Percentiles rank a stretch among this genome's conserved stretches.
Evolutionary conservation across 2,888 invertebrate species (phyloP).

Genomic region (Lasioglossum marginatum): DNA sequence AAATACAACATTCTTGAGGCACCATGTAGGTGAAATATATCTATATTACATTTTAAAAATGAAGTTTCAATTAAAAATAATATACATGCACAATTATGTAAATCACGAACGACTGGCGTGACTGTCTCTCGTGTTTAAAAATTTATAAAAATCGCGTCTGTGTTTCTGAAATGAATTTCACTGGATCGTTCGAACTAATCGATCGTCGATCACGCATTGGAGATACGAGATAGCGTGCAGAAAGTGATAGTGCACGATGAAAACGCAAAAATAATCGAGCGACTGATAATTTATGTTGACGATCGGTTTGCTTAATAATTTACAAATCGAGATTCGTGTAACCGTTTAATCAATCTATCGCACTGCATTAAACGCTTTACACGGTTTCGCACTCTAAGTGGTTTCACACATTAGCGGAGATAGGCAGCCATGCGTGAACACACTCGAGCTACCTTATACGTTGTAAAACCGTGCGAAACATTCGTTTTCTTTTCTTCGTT

Average conservation of each 20-base stretch:
- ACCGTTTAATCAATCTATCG: conserved; percentile 42
- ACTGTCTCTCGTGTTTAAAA: too few species aligned
- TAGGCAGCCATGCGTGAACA: conserved; percentile 26
- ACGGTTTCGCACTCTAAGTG: conserved; percentile 68
- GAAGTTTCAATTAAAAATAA: too few species aligned
- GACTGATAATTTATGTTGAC: background rate
- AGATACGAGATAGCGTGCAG: background rate
- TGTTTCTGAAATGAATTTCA: background rate
- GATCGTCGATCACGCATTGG: background rate
- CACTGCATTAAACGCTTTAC: conserved; percentile 65
- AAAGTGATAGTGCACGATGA: background rate
- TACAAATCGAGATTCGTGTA: conserved; percentile 10
- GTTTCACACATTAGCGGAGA: conserved; percentile 43
- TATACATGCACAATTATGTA: too few species aligned
- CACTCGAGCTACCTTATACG: conserved; percentile 22
- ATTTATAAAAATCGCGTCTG: too few species aligned
- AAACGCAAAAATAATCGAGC: background rate
- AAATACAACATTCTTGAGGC: too few species aligned
- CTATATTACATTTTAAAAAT: too few species aligned
- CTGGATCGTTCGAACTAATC: background rate
- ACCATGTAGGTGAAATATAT: too few species aligned
- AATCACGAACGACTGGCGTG: too few species aligned
- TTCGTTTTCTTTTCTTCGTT: background rate
- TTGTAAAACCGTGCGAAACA: background rate
- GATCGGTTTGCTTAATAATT: conserved; percentile 47